phyloP scores from a whole-genome alignment of 2,113 vertebrate genomes.

The Uria lomvia region DNA sequence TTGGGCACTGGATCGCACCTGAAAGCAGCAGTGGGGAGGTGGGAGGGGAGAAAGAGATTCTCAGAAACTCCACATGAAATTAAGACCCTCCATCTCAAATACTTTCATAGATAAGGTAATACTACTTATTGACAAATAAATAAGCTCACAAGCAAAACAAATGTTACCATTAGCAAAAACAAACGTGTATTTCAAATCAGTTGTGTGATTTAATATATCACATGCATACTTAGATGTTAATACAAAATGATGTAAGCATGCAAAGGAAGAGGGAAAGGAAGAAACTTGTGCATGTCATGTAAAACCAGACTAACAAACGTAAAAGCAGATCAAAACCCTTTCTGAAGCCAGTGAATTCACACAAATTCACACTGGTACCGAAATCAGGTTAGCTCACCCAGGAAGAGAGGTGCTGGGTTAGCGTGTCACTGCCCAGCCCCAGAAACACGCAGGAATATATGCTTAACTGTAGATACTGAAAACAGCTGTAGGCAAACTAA shows the following conservation, averaged over 20 bases:
- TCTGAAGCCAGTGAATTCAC: not conserved
- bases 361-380: not conserved
- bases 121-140: not conserved
- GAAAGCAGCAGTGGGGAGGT: not conserved
- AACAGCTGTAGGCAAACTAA: constrained; percentile 9
- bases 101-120: not conserved
- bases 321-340: not conserved
- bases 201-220: not conserved
- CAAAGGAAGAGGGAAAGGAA: not conserved
- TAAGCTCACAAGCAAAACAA: not conserved
- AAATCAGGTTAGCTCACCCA: not conserved
- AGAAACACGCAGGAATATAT: not conserved
- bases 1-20: not conserved
- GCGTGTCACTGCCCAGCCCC: not conserved
- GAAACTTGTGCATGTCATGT: not conserved
- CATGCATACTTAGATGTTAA: not conserved
- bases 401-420: not conserved
- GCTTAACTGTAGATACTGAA: not conserved
- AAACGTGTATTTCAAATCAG: not conserved
- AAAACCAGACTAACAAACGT: not conserved
- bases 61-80: not conserved
- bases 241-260: not conserved
- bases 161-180: not conserved
- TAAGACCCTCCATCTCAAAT: not conserved
- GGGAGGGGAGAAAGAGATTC: not conserved